Conservation (phyloP, 2,888 invertebrate genomes). For the Heliothis peltigera region DNA sequence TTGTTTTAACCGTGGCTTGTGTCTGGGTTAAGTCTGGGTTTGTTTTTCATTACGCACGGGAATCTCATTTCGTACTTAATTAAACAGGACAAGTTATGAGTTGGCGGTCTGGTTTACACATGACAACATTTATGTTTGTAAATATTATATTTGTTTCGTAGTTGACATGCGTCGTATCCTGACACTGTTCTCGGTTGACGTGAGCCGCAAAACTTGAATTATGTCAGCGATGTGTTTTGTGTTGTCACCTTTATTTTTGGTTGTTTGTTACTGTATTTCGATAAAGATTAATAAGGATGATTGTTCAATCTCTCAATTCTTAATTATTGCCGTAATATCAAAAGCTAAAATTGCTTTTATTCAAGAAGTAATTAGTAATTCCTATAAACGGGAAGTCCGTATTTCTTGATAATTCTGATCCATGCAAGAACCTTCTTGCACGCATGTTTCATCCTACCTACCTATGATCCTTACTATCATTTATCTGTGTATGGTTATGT, state of each 20-base stretch:
- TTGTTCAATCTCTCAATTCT: too few relatives aligned
- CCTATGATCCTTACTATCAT: not conserved
- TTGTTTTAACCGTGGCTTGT: slow-evolving; percentile 57
- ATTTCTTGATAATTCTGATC: not conserved
- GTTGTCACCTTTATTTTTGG: not conserved
- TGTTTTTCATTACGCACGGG: slow-evolving; percentile 66
- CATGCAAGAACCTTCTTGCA: not conserved
- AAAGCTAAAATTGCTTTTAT: too few relatives aligned
- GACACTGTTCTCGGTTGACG: not conserved
- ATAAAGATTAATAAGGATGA: too few relatives aligned
- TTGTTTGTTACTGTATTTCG: too few relatives aligned
- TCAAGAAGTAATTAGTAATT: too few relatives aligned
- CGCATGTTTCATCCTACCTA: not conserved
- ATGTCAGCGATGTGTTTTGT: not conserved
- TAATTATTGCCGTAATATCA: too few relatives aligned
- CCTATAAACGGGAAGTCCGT: too few relatives aligned
- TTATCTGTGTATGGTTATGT: slow-evolving; percentile 3
- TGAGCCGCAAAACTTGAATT: not conserved
- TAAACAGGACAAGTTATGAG: slow-evolving; percentile 58
- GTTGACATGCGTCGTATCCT: not conserved
- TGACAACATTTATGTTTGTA: slow-evolving; percentile 24
- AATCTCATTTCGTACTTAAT: slow-evolving; percentile 66
- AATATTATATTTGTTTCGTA: slow-evolving; percentile 19
- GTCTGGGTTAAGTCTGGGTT: slow-evolving; percentile 53
- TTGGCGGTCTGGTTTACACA: slow-evolving; percentile 22